Evolutionary conservation across 1,140 invertebrate genomes (phyloP).

Genomic region (Oryctes rhinoceros): DNA sequence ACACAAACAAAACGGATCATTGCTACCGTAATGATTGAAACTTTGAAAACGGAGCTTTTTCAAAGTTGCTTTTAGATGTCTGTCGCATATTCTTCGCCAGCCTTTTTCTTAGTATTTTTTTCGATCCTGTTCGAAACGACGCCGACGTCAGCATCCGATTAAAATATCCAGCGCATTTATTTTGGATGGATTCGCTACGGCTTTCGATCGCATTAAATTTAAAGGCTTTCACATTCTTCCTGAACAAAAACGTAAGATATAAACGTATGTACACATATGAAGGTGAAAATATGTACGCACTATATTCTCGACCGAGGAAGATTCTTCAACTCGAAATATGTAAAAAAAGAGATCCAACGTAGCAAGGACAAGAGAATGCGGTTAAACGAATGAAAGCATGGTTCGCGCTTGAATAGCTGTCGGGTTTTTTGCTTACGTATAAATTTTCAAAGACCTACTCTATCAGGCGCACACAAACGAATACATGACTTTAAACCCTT

Average conservation of each 20-base stretch:
- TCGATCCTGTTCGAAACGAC: no score
- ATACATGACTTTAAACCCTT: background rate
- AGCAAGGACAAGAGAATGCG: background rate
- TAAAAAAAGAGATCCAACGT: background rate
- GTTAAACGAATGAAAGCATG: conserved; percentile 2
- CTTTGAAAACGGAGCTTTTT: no score
- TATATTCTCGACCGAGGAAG: background rate
- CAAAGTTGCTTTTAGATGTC: no score
- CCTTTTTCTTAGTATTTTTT: no score
- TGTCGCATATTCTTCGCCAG: no score
- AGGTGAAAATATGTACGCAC: background rate
- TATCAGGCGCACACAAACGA: background rate
- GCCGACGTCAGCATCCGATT: no score
- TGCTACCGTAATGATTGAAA: no score
- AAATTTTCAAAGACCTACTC: conserved; percentile 5
- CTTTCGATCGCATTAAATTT: background rate
- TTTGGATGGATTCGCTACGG: background rate
- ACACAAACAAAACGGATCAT: no score
- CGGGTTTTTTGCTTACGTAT: conserved; percentile 6
- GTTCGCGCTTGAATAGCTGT: background rate
- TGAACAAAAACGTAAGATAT: background rate
- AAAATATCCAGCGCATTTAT: no score
- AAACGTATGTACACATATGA: background rate
- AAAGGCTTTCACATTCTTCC: background rate
- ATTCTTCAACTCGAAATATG: background rate